phyloP scores from a whole-genome alignment of 23 tunicate species.

The Clavelina lepadiformis region DNA sequence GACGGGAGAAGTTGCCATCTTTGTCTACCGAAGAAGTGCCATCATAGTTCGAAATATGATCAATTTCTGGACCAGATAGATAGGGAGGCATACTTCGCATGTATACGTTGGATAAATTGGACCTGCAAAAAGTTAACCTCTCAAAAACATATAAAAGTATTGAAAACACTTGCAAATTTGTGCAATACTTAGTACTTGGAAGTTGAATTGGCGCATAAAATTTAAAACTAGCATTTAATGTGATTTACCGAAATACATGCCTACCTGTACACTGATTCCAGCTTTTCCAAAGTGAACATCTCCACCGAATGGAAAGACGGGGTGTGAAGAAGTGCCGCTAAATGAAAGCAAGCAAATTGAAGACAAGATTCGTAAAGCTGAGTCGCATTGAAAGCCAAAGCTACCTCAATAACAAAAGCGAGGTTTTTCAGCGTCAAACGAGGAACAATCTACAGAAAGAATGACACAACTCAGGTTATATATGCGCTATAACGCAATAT shows the following conservation, averaged over 20 bases:
- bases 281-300: constrained; percentile 28
- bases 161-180: background rate
- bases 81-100: constrained; percentile 43
- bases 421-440: constrained; percentile 75
- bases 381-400: constrained; percentile 49
- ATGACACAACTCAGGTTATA: background rate
- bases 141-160: background rate
- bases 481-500: background rate
- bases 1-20: background rate
- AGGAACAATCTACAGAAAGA: constrained; percentile 67
- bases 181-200: no score
- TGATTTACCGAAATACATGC: background rate
- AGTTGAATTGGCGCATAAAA: background rate
- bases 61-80: constrained; percentile 29
- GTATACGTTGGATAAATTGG: constrained; percentile 16
- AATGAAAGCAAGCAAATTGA: constrained; percentile 63
- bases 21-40: background rate
- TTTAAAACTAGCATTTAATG: background rate
- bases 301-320: constrained; percentile 52
- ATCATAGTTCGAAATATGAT: constrained; percentile 15
- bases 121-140: constrained; percentile 11
- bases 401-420: constrained; percentile 40
- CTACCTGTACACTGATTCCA: constrained; percentile 64
- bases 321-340: constrained; percentile 60
- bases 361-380: constrained; percentile 52